Base-by-base conservation (phyloP, 2,797 vertebrate species). In the Zalophus californianus region DNA sequence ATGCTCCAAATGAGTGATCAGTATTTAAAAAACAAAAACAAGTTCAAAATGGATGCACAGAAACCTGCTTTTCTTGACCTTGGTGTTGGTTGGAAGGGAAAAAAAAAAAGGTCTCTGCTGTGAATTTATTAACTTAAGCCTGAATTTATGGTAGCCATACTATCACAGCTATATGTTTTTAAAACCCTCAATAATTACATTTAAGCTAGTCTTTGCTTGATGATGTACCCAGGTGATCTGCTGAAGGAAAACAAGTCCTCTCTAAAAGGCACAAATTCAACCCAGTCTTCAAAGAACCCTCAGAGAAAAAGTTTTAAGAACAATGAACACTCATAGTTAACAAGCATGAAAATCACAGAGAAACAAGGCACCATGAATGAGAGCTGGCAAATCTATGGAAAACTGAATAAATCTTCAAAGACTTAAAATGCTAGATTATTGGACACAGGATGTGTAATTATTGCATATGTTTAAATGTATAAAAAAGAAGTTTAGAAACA, bases 141-240 rank as follows among this genome's bases (percentile, higher is more conserved):
- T 79, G 4, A 72, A 75, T 64, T 80, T 77, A 25, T 64, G 66
- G 48, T 62, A 52, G 9, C 14, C 23, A 66, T n/a, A 35, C 10
- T 62, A n/a, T n/a, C 14, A 78, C 3, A 91, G 32, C 29, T 88
- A 12, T 27, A 23, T n/a, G 44, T 35, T 50, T 12, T 62, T 60
- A 68, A 73, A 90, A 78, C 7, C 10, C n/a, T 41, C 66, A 66
- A 35, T 52, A 84, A 84, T 93, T 96, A 90, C 82, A 91, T 56
- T 79, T 93, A n/a, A 77, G 56, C 14, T 86, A 54, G 18, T 48
- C 29, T 82, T 70, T 64, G 38, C 20, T 62, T 77, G 18, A 41
- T 68, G 68, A 64, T 60, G 3, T 64, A 23, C 78, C 48, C 18
- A 66, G 56, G 56, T 52, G 14, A 91, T 85, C 10, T 87, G 27